Evolutionary conservation across 2,797 vertebrate genomes (phyloP), one percentile per base, ranked within the genome.

Genomic region (Sebastes melanostomus): DNA sequence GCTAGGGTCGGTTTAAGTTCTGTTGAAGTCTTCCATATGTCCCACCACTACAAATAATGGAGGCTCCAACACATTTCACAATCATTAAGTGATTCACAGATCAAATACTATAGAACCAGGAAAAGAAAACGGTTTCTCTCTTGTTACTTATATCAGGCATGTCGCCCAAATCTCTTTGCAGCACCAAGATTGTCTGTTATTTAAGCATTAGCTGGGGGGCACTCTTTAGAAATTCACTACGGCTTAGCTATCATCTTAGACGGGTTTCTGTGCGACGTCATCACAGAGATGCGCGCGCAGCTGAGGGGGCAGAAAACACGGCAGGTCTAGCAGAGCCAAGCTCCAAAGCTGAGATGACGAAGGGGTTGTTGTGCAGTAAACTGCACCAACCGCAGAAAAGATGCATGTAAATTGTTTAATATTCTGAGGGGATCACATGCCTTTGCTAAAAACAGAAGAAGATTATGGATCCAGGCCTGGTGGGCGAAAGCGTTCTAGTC

Each of bases 1-100:
- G 94, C 94, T 95, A 95, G 90, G 91, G 91, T 56, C 77, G 29
- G 72, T 36, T 86, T 9, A 79, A 78, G 12, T 42, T 80, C 70
- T 61, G 36, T 36, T 75, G 16, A 75, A 65, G 46, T 80, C 66
- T 22, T 80, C 75, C 62, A 80, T 56, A 54, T 80, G 55, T 78
- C 32, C 68, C 68, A 54, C 77, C 77, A 74, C 66, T 72, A 62
- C 68, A 90, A 89, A 91, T 82, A 90, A 82, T 68, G 79, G 77
- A 72, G 73, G 58, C 59, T 58, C 54, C 42, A 81, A 87, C 82
- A 89, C 79, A 82, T 88, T 85, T 88, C 77, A 91, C 89, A 84
- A 89, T 86, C 80, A 77, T 82, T 11, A 55, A 80, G 84, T 72
- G 60, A 86, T 88, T 92, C 78, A 88, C 82, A 91, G 88, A 89